Conservation (phyloP, 2,888 invertebrate genomes). For the Agrochola lychnidis region DNA sequence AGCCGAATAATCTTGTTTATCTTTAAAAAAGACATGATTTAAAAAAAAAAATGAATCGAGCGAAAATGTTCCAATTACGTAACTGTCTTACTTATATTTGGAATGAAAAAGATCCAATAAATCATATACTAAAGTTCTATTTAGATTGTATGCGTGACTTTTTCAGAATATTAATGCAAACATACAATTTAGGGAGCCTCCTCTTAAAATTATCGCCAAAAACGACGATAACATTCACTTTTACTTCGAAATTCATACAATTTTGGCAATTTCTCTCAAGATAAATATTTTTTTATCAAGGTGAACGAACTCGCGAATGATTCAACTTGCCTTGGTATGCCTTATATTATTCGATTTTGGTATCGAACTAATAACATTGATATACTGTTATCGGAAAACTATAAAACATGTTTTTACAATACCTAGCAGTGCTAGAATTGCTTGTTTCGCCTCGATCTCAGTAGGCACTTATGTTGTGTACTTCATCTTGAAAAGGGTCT, state of each 20-base stretch:
- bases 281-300: conserved; percentile 6
- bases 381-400: neutral
- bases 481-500: neutral
- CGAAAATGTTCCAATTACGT: too few relatives aligned
- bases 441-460: neutral
- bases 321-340: neutral
- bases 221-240: neutral
- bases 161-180: too few relatives aligned
- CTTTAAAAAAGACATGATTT: too few relatives aligned
- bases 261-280: too few relatives aligned
- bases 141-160: too few relatives aligned
- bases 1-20: too few relatives aligned
- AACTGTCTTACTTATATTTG: too few relatives aligned
- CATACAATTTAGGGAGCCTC: too few relatives aligned
- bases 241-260: neutral
- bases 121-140: too few relatives aligned
- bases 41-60: too few relatives aligned
- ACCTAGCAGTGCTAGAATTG: neutral
- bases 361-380: conserved; percentile 3
- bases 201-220: neutral
- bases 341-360: neutral
- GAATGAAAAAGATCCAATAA: too few relatives aligned
- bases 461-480: neutral
- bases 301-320: neutral
- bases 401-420: neutral